phyloP scores from a whole-genome alignment of 2,888 invertebrate genomes.

The Biston stratarius region DNA sequence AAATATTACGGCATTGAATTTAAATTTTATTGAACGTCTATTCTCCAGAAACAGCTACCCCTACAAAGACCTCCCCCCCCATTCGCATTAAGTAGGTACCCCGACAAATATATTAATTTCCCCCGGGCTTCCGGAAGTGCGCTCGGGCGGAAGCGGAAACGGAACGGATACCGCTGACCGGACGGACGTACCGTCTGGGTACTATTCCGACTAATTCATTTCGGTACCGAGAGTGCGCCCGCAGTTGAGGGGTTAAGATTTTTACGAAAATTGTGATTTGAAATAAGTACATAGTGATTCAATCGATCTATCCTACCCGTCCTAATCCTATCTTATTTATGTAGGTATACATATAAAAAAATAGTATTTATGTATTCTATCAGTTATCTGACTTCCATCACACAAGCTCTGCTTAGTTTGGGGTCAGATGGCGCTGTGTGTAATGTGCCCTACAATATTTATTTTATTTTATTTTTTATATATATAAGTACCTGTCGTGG shows the following conservation, averaged over 20 bases:
- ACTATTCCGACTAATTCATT: conserved; percentile 75
- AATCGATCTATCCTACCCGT: no score
- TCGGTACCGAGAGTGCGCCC: conserved; percentile 39
- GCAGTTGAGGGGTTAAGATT: conserved; percentile 8
- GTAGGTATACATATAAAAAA: neutral
- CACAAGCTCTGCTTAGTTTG: no score
- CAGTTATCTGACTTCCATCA: no score
- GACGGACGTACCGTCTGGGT: conserved; percentile 68
- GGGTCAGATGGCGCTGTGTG: no score
- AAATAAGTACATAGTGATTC: no score
- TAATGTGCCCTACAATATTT: no score
- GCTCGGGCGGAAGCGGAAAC: conserved; percentile 61
- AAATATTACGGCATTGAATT: neutral
- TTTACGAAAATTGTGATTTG: neutral
- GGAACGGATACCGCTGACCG: conserved; percentile 68
- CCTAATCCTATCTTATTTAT: neutral
- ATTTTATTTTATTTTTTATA: no score
- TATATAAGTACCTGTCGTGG: no score
- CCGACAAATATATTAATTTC: conserved; percentile 47
- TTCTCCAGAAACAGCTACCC: conserved; percentile 17
- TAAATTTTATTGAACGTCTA: conserved; percentile 8
- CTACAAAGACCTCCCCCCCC: conserved; percentile 23
- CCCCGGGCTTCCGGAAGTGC: conserved; percentile 57
- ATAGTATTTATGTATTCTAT: no score
- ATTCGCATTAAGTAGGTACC: conserved; percentile 33